phyloP scores from a whole-genome alignment of 2,113 vertebrate genomes.

The Prionailurus viverrinus region DNA sequence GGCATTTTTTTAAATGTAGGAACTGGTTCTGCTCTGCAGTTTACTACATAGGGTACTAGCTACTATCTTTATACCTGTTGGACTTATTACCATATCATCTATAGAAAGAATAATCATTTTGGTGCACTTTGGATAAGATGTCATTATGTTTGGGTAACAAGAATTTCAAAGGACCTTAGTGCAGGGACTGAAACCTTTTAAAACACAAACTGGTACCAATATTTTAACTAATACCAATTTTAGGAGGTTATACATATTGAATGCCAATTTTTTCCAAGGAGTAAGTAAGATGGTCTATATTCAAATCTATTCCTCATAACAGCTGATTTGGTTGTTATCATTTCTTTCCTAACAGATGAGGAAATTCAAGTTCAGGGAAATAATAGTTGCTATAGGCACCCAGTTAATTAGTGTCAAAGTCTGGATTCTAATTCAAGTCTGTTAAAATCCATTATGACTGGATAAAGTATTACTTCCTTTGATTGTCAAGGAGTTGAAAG shows the following conservation, averaged over 20 bases:
- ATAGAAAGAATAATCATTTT: not conserved
- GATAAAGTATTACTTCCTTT: not conserved
- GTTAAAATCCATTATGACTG: not conserved
- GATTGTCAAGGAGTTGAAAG: not conserved
- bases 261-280: not conserved
- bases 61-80: not conserved
- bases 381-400: not conserved
- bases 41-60: not conserved
- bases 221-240: not conserved
- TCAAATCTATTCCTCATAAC: not conserved
- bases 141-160: not conserved
- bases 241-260: not conserved
- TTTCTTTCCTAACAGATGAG: not conserved
- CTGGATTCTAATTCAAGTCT: not conserved
- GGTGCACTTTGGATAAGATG: not conserved
- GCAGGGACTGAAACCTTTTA: not conserved
- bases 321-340: not conserved
- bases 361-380: not conserved
- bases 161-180: not conserved
- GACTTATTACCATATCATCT: not conserved
- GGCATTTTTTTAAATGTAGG: not conserved
- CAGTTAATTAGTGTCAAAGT: not conserved
- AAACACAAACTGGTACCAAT: not conserved
- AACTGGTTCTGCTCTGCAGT: not conserved
- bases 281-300: conserved; percentile 3